Evolutionary conservation across 2,113 vertebrate species (phyloP).

Genomic region (Natator depressus): DNA sequence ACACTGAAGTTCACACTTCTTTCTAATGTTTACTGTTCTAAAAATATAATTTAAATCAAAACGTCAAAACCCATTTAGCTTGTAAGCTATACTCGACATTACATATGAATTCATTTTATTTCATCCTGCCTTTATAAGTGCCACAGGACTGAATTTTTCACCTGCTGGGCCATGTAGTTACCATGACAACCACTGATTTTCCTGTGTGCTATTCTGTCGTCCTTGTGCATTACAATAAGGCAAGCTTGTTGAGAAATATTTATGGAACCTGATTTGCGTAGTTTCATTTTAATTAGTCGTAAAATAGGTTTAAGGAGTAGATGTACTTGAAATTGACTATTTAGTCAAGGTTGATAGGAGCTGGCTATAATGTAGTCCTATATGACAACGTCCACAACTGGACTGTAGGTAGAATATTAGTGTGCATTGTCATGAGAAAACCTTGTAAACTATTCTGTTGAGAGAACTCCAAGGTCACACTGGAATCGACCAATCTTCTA

Average conservation of each 20-base stretch:
- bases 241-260: background rate
- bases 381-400: background rate
- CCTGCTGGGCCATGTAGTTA: constrained; percentile 46
- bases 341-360: background rate
- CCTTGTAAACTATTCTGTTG: background rate
- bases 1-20: background rate
- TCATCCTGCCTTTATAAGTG: background rate
- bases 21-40: background rate
- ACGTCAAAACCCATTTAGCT: background rate
- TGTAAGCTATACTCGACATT: background rate
- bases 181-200: constrained; percentile 50
- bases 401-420: background rate
- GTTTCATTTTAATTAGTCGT: background rate
- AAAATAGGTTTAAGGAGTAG: background rate
- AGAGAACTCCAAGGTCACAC: background rate
- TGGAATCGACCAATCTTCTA: background rate
- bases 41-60: background rate
- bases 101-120: background rate
- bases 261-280: background rate
- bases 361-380: background rate
- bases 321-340: background rate
- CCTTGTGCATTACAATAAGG: background rate
- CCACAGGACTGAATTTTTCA: constrained; percentile 38
- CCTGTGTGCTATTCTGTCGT: background rate
- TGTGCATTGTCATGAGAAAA: background rate